These are phyloP conservation scores for Tricholaema leucomelas DNA, from an alignment of 2,113 vertebrate species.

Conservation along the genomic window DNA sequence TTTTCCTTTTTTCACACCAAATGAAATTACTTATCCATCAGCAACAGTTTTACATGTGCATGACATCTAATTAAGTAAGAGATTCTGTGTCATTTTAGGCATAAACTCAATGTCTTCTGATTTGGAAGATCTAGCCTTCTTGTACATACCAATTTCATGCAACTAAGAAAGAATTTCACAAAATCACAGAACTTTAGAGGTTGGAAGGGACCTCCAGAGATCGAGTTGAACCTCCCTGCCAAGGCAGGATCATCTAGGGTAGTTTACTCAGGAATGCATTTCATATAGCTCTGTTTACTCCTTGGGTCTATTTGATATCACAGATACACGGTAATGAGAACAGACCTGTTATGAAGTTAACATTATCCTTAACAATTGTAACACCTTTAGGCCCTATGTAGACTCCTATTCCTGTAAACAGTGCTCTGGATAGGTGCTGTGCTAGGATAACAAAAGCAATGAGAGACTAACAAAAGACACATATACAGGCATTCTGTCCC, in stretches of 20 bases:
- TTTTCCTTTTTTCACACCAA: neutral
- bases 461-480: neutral
- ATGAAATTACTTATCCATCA: neutral
- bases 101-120: neutral
- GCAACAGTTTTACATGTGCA: neutral
- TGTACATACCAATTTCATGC: neutral
- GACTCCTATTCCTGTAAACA: neutral
- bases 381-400: neutral
- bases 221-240: no score
- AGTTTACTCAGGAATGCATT: no score
- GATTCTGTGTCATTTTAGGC: neutral
- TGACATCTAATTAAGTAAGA: neutral
- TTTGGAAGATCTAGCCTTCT: neutral
- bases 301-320: neutral
- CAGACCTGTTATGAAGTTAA: neutral
- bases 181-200: no score
- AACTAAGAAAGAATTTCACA: neutral
- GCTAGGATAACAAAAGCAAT: neutral
- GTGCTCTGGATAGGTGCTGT: neutral
- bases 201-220: no score
- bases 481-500: neutral
- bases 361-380: neutral
- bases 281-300: neutral
- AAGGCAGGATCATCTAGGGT: no score
- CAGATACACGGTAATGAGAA: neutral